Base-by-base conservation (phyloP, 1,140 invertebrate species). In the Scaptomyza hsui region DNA sequence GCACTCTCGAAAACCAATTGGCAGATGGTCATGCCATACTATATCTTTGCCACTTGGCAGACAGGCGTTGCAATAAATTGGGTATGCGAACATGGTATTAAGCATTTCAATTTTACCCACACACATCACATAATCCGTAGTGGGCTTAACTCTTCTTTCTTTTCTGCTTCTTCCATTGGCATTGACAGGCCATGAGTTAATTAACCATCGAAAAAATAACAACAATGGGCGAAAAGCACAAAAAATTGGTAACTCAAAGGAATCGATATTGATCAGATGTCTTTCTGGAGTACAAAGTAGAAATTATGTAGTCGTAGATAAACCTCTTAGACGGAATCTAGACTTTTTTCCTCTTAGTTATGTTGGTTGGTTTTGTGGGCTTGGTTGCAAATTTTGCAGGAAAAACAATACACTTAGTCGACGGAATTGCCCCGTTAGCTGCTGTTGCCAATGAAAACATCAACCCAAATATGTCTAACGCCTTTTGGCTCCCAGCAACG, bases 381-480 rank as follows among this genome's bases (percentile, higher is more conserved):
- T 48, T 60, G 49, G 53, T 56, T 51, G 39, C 49, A 32, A 63
- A 65, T 65, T 65, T 68, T 63, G 18, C 26, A 29, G 26, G 6
- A 53, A 63, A 73, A 73, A 70, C 65, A 73, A 63, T 63, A 70
- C 71, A 70, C 57, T 70, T 51, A 70, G 57, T 26, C 26, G 59
- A 24, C 35, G 21, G 48, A 62, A 39, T 32, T 55, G 57, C 16
- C 64, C 32, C 44, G 26, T 56, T 69, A 62, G 69, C 68, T 62
- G 47, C 56, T 62, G 49, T 29, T 61, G 56, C 63, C 73, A 73
- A 72, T 75, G 74, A 70, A 73, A 73, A 76, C 59, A 74, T 76
- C 74, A 76, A 74, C 70, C 74, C 59, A 74, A 76, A 76, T 73
- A 76, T 70, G 65, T 76, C 56, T 60, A 76, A 73, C 53, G 59